phyloP scores from a whole-genome alignment of 2,888 invertebrate genomes.

The Epistrophe grossulariae region DNA sequence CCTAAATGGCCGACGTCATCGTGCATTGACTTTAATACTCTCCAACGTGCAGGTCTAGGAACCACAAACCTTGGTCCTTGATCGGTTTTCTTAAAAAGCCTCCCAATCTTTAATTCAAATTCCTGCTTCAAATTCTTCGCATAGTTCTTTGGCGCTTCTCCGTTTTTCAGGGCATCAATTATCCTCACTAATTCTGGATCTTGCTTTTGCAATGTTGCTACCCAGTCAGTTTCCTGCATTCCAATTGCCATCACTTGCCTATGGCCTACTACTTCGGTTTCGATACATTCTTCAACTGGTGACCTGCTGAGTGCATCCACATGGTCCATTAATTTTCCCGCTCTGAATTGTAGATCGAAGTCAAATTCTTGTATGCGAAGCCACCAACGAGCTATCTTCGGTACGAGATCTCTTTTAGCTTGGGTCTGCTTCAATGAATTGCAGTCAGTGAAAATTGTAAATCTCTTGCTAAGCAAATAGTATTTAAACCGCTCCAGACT shows the following conservation, averaged over 20 bases:
- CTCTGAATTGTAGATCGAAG: background rate
- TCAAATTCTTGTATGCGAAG: background rate
- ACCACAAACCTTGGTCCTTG: conserved; percentile 13
- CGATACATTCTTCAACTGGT: too few species aligned
- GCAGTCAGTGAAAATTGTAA: too few species aligned
- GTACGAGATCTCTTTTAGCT: background rate
- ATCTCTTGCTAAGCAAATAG: too few species aligned
- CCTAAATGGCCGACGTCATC: background rate
- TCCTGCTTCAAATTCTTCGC: background rate
- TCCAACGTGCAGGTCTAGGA: conserved; percentile 10
- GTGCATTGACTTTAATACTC: conserved; percentile 7
- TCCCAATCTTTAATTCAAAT: background rate
- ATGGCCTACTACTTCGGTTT: too few species aligned
- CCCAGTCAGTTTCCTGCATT: background rate
- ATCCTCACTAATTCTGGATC: too few species aligned
- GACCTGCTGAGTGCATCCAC: too few species aligned
- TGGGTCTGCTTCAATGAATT: too few species aligned
- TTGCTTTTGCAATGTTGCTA: background rate
- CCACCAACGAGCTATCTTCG: background rate
- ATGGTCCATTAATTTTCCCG: too few species aligned
- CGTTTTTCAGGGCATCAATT: too few species aligned
- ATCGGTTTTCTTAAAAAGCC: conserved; percentile 9
- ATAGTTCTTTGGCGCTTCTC: background rate
- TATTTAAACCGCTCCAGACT: too few species aligned
- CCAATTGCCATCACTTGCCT: too few species aligned